Evolutionary conservation across 2,888 invertebrate genomes (phyloP).

Genomic region (Ophraella communa): DNA sequence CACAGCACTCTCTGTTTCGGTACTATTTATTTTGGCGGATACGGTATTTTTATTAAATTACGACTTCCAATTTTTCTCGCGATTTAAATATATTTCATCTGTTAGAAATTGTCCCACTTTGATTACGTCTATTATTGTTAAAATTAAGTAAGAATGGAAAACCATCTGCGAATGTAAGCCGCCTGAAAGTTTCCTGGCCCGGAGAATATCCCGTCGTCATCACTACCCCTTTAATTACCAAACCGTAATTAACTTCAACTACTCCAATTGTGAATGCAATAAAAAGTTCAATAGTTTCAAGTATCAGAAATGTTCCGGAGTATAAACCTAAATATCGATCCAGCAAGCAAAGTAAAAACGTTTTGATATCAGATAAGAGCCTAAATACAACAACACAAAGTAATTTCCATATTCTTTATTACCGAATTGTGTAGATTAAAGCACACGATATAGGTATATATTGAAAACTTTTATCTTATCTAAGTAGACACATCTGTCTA

Average conservation of each 20-base stretch:
- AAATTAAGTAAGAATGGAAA: not conserved
- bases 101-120: no score
- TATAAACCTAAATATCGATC: conserved; percentile 12
- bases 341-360: conserved; percentile 26
- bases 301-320: conserved; percentile 12
- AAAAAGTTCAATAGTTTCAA: conserved; percentile 20
- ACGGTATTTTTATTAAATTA: no score
- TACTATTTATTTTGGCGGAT: not conserved
- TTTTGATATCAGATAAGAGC: conserved; percentile 42
- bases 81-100: no score
- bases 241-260: conserved; percentile 17
- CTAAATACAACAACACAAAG: conserved; percentile 38
- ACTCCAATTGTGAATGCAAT: conserved; percentile 16
- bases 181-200: not conserved
- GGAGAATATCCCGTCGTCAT: not conserved
- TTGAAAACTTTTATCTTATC: conserved; percentile 51
- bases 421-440: conserved; percentile 48
- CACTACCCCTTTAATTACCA: conserved; percentile 15
- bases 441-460: conserved; percentile 46
- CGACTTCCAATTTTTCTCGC: no score
- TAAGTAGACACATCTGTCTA: conserved; percentile 49
- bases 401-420: conserved; percentile 50
- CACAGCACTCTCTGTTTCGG: no score
- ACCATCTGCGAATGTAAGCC: not conserved
- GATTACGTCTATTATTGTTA: no score